Conservation (phyloP, 1,140 invertebrate species). For the Drosophila neocordata region DNA sequence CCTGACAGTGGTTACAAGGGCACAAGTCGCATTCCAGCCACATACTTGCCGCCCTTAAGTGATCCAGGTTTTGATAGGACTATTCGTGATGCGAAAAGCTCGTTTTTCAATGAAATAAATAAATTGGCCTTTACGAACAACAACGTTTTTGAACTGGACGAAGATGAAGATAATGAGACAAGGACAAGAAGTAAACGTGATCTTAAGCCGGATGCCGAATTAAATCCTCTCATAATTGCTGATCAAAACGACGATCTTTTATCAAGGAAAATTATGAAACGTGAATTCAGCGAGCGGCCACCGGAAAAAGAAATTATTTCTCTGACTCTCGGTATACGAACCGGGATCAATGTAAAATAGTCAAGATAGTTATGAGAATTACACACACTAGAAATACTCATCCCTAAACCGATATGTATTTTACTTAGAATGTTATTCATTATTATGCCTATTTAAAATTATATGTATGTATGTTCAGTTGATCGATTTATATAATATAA, state of each 20-base stretch:
- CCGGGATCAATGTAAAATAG: slow-evolving; percentile 64
- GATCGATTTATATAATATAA: slow-evolving; percentile 7
- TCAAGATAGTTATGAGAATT: slow-evolving; percentile 37
- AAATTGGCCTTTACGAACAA: slow-evolving; percentile 62
- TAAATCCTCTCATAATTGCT: slow-evolving; percentile 13
- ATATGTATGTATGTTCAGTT: slow-evolving; percentile 24
- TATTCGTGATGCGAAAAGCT: slow-evolving; percentile 56
- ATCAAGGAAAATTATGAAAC: slow-evolving; percentile 67
- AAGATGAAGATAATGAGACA: slow-evolving; percentile 49
- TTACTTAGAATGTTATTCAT: slow-evolving; percentile 60
- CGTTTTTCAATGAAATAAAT: slow-evolving; percentile 71
- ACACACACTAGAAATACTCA: slow-evolving; percentile 42
- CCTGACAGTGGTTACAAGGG: slow-evolving; percentile 83
- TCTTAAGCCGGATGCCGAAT: slow-evolving; percentile 20
- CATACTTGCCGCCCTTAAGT: slow-evolving; percentile 84
- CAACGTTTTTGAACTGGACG: slow-evolving; percentile 68
- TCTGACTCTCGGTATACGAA: slow-evolving; percentile 65
- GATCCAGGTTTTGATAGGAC: slow-evolving; percentile 66
- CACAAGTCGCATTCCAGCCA: slow-evolving; percentile 84
- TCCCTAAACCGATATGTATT: slow-evolving; percentile 54
- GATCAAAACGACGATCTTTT: slow-evolving; percentile 45
- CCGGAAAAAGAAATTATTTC: slow-evolving; percentile 68
- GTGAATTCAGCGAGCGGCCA: slow-evolving; percentile 52
- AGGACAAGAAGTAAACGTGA: slow-evolving; percentile 56
- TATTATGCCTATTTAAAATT: slow-evolving; percentile 47